Percentiles rank a stretch among this genome's conserved stretches.
Evolutionary conservation across 2,113 vertebrate genomes (phyloP).

Genomic region (Alaudala cheleensis): DNA sequence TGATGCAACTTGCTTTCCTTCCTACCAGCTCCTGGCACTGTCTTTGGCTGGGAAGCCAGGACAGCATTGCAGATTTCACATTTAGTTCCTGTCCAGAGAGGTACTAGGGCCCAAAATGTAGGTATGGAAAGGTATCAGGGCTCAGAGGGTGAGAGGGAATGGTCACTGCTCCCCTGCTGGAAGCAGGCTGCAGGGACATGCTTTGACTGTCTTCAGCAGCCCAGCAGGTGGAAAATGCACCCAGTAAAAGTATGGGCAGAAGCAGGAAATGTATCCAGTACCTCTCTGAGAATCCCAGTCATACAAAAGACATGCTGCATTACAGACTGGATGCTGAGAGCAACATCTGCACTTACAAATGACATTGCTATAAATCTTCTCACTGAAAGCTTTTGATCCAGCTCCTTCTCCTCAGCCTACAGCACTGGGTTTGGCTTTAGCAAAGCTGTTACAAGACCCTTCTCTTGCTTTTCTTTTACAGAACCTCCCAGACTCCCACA

Average conservation of each 20-base stretch:
- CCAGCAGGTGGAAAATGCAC: fast-evolving
- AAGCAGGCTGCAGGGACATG: neutral
- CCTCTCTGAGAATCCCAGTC: neutral
- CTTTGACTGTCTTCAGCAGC: neutral
- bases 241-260: neutral
- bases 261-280: neutral
- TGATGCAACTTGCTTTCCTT: neutral
- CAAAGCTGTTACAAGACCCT: neutral
- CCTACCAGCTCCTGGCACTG: neutral
- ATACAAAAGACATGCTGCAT: neutral
- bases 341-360: neutral
- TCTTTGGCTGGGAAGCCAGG: neutral
- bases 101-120: neutral
- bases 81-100: neutral
- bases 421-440: neutral
- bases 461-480: neutral
- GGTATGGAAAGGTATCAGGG: neutral
- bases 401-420: neutral
- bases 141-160: neutral
- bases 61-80: neutral
- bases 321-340: neutral
- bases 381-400: neutral
- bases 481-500: neutral
- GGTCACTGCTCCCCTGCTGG: neutral
- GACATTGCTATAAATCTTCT: neutral